Conservation (phyloP, 2,888 invertebrate genomes). For the Congeria kusceri region DNA sequence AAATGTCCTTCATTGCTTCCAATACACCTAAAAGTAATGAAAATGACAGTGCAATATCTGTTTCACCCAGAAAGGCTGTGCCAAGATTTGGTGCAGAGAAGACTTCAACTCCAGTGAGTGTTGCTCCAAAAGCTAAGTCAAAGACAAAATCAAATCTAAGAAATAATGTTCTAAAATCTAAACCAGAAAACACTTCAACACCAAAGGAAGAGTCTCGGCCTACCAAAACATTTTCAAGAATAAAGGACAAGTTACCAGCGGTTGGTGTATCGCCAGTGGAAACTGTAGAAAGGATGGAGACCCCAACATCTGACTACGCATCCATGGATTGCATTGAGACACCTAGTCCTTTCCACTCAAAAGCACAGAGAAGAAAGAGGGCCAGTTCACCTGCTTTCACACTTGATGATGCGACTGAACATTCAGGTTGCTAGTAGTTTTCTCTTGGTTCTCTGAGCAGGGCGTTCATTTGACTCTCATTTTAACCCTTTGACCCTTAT, state of each 20-base stretch:
- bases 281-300: slow-evolving; percentile 37
- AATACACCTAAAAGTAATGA: neutral
- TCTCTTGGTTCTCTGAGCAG: no score
- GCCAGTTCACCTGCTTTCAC: slow-evolving; percentile 38
- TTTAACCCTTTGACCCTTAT: no score
- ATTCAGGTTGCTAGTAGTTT: no score
- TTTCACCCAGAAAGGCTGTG: slow-evolving; percentile 42
- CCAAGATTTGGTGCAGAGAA: slow-evolving; percentile 29
- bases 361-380: slow-evolving; percentile 9
- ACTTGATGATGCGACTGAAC: slow-evolving; percentile 10
- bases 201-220: slow-evolving; percentile 37
- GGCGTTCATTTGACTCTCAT: no score
- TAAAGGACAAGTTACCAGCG: slow-evolving; percentile 35
- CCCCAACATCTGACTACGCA: slow-evolving; percentile 56
- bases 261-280: slow-evolving; percentile 37
- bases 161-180: slow-evolving; percentile 9
- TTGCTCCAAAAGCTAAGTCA: slow-evolving; percentile 17
- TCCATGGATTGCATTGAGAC: slow-evolving; percentile 45
- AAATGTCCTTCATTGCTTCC: slow-evolving; percentile 36
- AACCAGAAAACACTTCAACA: slow-evolving; percentile 40
- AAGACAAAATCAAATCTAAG: slow-evolving; percentile 9
- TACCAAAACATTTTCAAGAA: slow-evolving; percentile 21
- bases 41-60: slow-evolving; percentile 50
- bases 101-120: slow-evolving; percentile 33
- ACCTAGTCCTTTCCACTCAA: slow-evolving; percentile 16